phyloP scores from a whole-genome alignment of 2,797 vertebrate species.

The Bucorvus abyssinicus region DNA sequence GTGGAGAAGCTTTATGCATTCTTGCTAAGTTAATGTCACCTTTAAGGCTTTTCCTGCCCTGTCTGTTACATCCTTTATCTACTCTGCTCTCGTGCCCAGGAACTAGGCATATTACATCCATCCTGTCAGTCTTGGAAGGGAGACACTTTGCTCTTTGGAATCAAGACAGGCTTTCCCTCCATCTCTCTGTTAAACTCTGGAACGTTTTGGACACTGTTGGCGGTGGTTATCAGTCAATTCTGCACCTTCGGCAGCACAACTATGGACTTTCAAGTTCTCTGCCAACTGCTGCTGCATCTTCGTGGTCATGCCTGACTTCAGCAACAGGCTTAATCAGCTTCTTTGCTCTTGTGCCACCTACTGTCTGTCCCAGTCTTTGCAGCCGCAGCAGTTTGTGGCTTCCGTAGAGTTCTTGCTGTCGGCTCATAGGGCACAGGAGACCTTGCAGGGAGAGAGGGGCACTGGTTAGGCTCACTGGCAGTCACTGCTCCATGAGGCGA shows the following conservation, averaged over 20 bases:
- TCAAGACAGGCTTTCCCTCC: not conserved
- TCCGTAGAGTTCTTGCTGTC: not conserved
- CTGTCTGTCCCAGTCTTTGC: not conserved
- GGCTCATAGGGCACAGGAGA: not conserved
- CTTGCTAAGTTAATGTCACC: not conserved
- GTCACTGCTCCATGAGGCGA: rapidly evolving
- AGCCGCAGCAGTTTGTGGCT: not conserved
- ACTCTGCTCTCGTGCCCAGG: not conserved
- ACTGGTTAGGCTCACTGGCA: not conserved
- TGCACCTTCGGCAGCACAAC: not conserved
- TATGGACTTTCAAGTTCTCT: rapidly evolving
- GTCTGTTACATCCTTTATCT: not conserved
- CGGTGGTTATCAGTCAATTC: not conserved
- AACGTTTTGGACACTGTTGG: not conserved
- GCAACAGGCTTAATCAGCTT: not conserved
- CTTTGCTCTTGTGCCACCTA: not conserved
- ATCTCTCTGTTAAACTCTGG: not conserved
- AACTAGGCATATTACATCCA: rapidly evolving
- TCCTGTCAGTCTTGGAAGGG: not conserved
- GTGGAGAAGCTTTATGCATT: not conserved
- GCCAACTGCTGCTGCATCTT: not conserved
- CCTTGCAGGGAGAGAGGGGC: not conserved
- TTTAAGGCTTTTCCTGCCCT: not conserved
- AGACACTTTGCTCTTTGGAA: not conserved
- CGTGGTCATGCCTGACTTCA: not conserved